Conservation (phyloP, 2,888 invertebrate species). For the Sipha maydis region DNA sequence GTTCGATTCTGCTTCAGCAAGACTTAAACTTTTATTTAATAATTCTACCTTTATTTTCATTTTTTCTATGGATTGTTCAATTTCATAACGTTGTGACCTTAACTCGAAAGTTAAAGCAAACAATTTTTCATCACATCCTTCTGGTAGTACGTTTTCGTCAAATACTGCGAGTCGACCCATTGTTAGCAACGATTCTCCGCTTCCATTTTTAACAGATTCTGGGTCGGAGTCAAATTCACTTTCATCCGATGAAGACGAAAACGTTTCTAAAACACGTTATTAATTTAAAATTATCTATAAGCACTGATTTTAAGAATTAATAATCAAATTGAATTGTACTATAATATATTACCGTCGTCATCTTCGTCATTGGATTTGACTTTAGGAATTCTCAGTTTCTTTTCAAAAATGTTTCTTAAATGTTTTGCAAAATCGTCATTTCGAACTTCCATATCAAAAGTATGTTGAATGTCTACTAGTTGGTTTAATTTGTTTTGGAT, state of each 20-base stretch:
- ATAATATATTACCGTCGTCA: slow-evolving; percentile 64
- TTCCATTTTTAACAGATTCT: slow-evolving; percentile 69
- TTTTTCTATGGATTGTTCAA: slow-evolving; percentile 74
- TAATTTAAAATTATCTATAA: background rate
- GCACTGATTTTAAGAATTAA: background rate
- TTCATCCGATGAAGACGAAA: slow-evolving; percentile 69
- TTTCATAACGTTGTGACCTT: slow-evolving; percentile 72
- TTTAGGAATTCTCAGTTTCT: slow-evolving; percentile 80
- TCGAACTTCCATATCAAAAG: slow-evolving; percentile 50
- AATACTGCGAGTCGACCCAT: slow-evolving; percentile 66
- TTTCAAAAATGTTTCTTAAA: slow-evolving; percentile 82
- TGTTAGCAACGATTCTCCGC: slow-evolving; percentile 13
- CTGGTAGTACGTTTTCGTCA: slow-evolving; percentile 79
- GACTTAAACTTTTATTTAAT: slow-evolving; percentile 73
- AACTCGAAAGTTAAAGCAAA: slow-evolving; percentile 76
- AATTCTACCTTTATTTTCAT: slow-evolving; percentile 72
- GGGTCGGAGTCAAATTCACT: slow-evolving; percentile 64
- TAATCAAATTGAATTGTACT: background rate
- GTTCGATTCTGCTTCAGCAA: slow-evolving; percentile 25
- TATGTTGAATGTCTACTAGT: slow-evolving; percentile 44
- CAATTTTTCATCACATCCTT: slow-evolving; percentile 76
- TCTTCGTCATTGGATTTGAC: slow-evolving; percentile 70
- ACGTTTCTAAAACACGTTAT: slow-evolving; percentile 7
- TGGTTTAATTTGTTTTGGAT: slow-evolving; percentile 4
- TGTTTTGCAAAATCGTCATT: slow-evolving; percentile 84